These are phyloP conservation scores for Himalopsyche kuldschensis DNA, from an alignment of 2,888 invertebrate genomes.

Conservation along the genomic window DNA sequence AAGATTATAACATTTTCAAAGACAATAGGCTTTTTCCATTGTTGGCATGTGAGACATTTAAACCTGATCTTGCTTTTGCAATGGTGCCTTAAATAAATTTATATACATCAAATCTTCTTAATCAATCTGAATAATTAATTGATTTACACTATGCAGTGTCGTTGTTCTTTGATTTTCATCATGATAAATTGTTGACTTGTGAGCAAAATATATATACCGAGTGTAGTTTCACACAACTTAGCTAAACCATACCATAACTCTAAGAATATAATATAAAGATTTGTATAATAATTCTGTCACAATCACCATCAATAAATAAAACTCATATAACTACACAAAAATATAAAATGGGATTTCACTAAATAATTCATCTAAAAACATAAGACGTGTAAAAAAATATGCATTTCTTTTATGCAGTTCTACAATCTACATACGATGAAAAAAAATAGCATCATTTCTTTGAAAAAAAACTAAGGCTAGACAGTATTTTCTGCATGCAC, in stretches of 20 bases:
- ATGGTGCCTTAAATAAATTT: too few species aligned
- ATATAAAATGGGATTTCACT: neutral
- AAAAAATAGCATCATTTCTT: neutral
- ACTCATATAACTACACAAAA: neutral
- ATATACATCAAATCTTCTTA: too few species aligned
- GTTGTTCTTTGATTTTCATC: too few species aligned
- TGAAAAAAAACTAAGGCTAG: neutral
- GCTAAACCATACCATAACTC: neutral
- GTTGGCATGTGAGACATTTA: too few species aligned
- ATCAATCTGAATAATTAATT: too few species aligned
- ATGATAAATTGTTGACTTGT: too few species aligned
- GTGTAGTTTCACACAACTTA: too few species aligned
- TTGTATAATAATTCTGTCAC: neutral
- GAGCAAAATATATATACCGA: too few species aligned
- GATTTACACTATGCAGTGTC: too few species aligned
- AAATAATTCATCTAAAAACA: neutral
- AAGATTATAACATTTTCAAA: too few species aligned
- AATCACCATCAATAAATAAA: neutral
- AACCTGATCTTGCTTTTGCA: too few species aligned
- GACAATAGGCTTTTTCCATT: too few species aligned
- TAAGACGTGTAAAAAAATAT: neutral
- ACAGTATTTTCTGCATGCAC: neutral
- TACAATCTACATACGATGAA: neutral
- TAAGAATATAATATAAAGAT: neutral
- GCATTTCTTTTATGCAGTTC: neutral